These are phyloP conservation scores for Turdus rufiventris DNA, from an alignment of 2,113 vertebrate species.

Conservation along the genomic window DNA sequence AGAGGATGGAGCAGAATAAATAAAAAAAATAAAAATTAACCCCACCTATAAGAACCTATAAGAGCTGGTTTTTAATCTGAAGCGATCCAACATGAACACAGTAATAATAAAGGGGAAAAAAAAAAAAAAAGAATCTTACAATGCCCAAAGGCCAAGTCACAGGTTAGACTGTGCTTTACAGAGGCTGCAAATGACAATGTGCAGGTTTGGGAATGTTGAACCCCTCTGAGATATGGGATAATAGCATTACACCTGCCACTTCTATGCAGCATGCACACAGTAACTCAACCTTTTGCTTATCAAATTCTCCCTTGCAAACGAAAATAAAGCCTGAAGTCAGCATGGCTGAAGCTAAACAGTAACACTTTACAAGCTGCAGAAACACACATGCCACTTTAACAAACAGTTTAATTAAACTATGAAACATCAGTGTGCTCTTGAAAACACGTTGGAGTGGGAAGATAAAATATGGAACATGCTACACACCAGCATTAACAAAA, in stretches of 20 bases:
- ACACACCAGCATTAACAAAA: not conserved
- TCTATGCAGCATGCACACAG: accelerated
- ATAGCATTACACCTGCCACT: not conserved
- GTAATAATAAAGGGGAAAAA: not conserved
- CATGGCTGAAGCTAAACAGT: not conserved
- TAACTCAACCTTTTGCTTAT: not conserved
- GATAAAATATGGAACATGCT: not conserved
- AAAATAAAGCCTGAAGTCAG: not conserved
- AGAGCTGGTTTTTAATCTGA: not conserved
- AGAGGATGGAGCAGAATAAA: not conserved
- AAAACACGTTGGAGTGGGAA: accelerated
- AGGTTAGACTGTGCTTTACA: not conserved
- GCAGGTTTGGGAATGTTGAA: not conserved
- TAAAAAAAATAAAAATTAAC: not conserved
- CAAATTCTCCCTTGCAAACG: not conserved
- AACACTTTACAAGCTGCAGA: not conserved
- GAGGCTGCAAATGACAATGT: not conserved
- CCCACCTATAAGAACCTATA: accelerated
- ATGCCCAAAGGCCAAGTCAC: not conserved
- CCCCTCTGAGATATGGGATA: too few species aligned
- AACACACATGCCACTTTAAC: not conserved
- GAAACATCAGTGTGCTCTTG: not conserved
- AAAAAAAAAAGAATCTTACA: not conserved
- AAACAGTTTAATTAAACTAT: not conserved
- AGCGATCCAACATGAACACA: not conserved